phyloP scores from a whole-genome alignment of 35 echinoderm and acorn worm species.

The Diadema setosum region DNA sequence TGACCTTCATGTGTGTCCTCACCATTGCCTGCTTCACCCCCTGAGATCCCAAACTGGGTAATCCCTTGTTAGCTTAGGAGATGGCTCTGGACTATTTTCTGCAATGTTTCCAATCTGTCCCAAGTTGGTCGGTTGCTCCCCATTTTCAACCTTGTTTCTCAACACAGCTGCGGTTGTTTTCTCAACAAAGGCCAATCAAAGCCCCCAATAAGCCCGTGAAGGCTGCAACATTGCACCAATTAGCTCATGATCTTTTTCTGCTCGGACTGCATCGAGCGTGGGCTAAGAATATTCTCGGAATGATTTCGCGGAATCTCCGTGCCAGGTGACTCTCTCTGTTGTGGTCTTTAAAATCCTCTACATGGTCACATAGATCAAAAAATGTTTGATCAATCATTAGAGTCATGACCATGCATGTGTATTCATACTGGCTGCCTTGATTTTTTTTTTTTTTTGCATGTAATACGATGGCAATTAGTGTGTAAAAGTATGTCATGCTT shows the following conservation, averaged over 20 bases:
- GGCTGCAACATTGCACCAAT: not conserved
- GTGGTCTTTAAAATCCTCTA: no score
- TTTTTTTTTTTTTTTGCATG: no score
- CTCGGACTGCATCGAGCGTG: no score
- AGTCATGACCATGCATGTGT: no score
- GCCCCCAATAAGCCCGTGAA: not conserved
- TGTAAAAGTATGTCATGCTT: no score
- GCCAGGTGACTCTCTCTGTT: no score
- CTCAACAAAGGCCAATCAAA: not conserved
- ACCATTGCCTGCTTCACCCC: not conserved
- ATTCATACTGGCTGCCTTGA: no score
- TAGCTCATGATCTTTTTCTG: not conserved
- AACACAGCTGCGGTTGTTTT: slow-evolving; percentile 16
- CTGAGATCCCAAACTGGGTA: not conserved
- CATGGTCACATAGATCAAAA: no score
- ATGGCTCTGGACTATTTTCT: not conserved
- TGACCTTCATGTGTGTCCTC: slow-evolving; percentile 21
- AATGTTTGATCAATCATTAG: no score
- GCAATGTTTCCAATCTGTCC: slow-evolving; percentile 20
- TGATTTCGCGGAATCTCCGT: no score
- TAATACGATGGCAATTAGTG: no score
- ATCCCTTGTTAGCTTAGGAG: slow-evolving; percentile 13
- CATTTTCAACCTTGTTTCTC: not conserved
- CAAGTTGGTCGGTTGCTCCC: not conserved
- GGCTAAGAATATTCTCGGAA: no score